Percentiles rank a stretch among this genome's conserved stretches.
Evolutionary conservation across 2,797 vertebrate genomes (phyloP).

Genomic region (Myotis myotis): DNA sequence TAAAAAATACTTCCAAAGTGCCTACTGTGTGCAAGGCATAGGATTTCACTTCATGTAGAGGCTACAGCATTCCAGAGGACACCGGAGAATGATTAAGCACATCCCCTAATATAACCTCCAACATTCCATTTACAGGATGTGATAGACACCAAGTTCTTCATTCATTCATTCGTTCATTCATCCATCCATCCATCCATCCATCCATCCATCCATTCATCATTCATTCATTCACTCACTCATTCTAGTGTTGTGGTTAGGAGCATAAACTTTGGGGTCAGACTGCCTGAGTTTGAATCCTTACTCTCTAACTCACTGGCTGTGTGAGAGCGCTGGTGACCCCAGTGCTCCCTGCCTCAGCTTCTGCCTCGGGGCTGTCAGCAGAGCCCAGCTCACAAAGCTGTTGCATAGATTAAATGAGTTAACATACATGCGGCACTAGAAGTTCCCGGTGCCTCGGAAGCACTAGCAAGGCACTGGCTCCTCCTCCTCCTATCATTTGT

Average conservation of each 20-base stretch:
- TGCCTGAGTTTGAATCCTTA: not conserved
- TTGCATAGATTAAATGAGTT: not conserved
- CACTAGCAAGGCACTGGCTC: rapidly evolving
- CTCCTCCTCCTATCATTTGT: not conserved
- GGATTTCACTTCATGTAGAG: not conserved
- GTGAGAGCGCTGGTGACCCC: not conserved
- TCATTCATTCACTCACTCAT: not conserved
- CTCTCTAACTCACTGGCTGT: not conserved
- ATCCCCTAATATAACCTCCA: not conserved
- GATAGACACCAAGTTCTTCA: not conserved
- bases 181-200: too few relatives aligned
- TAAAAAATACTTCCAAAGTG: not conserved
- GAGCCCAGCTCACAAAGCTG: not conserved
- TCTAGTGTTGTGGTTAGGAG: not conserved
- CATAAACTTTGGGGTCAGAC: not conserved
- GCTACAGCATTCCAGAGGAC: not conserved
- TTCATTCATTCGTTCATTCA: not conserved
- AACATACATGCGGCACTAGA: not conserved
- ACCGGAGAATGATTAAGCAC: not conserved
- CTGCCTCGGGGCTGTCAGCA: not conserved
- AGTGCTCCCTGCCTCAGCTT: not conserved
- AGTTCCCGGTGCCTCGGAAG: not conserved
- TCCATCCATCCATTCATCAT: too few relatives aligned
- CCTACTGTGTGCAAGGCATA: not conserved
- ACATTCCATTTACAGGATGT: not conserved